Percentiles rank a stretch among this genome's conserved stretches.
Evolutionary conservation across 2,888 invertebrate species (phyloP).

Genomic region (Ormyrus labotus): DNA sequence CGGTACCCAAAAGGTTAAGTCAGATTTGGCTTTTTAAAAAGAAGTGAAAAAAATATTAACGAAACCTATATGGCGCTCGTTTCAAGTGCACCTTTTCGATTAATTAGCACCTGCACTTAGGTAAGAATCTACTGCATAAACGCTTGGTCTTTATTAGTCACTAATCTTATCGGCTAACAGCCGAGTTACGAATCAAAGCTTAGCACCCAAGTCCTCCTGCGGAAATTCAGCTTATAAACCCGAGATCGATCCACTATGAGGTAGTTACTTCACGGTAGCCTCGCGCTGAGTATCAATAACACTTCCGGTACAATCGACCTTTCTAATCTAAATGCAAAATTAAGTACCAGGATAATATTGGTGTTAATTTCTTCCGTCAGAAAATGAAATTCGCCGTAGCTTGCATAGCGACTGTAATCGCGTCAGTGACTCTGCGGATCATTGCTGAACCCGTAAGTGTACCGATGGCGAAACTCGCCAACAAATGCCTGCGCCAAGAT

Average conservation of each 20-base stretch:
- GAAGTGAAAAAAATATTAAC: too few species aligned
- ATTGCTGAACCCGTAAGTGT: slow-evolving; percentile 47
- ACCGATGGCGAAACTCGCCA: neutral
- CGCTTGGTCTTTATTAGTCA: neutral
- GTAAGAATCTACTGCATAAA: too few species aligned
- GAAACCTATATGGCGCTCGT: too few species aligned
- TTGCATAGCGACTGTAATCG: slow-evolving; percentile 57
- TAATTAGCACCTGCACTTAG: too few species aligned
- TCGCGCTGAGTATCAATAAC: slow-evolving; percentile 54
- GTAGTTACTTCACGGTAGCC: slow-evolving; percentile 48
- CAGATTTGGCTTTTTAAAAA: too few species aligned
- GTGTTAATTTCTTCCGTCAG: slow-evolving; percentile 31
- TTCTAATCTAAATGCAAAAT: neutral
- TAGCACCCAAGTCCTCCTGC: slow-evolving; percentile 29
- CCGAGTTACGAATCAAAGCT: slow-evolving; percentile 40
- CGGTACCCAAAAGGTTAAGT: too few species aligned
- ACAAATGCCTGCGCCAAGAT: slow-evolving; percentile 27
- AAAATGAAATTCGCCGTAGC: slow-evolving; percentile 61
- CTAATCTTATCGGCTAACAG: slow-evolving; percentile 52
- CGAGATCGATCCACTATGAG: slow-evolving; percentile 15
- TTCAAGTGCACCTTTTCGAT: too few species aligned
- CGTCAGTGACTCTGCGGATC: slow-evolving; percentile 53
- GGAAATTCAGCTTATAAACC: slow-evolving; percentile 51
- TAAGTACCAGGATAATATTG: neutral
- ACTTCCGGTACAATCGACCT: neutral